Base-by-base conservation (phyloP, 2,888 invertebrate species). In the Lepidochitona cinerea region DNA sequence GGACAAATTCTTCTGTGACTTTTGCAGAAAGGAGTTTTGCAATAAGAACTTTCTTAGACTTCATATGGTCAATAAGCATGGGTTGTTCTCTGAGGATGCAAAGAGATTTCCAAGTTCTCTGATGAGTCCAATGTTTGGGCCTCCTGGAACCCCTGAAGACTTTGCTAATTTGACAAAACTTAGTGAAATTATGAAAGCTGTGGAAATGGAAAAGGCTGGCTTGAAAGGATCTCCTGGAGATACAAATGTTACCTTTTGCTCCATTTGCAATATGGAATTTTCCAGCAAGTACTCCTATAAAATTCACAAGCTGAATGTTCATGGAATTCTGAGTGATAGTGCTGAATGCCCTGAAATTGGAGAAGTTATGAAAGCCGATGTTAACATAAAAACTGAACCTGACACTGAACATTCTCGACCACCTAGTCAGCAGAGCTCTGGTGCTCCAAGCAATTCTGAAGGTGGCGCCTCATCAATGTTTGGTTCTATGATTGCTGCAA, bases 1-100 rank as follows among this genome's bases (percentile, higher is more conserved):
- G 49, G n/a, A n/a, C n/a, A n/a, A n/a, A n/a, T 96, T 96, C n/a
- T 97, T 96, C 90, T 97, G 97, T 90, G 96, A 97, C 90, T 94
- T 97, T 75, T 97, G 97, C 90, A 95, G 96, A 91, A 89, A 91
- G 77, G 89, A 90, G 76, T 88, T 90, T 80, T 87, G 89, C 79
- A 89, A 89, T 80, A 83, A 85, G 71, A 87, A 90, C 80, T 89
- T 89, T 82, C 81, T 90, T 71, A 88, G 87, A 73, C 83, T 89
- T 65, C 90, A 90, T 84, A 88, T 85, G 77, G 87, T 89, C 41
- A 90, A 89, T 81, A 90, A 90, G 75, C 90, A 90, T 78, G 88
- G 88, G 37, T 84, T 90, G 9, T 82, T 78, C 70, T 78, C 77
- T 70, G 84, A 85, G 68, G 80, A 77, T 73, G 74, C 52, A 72